These are phyloP conservation scores for Dasypolia templi DNA, from an alignment of 2,888 invertebrate genomes.

Conservation along the genomic window DNA sequence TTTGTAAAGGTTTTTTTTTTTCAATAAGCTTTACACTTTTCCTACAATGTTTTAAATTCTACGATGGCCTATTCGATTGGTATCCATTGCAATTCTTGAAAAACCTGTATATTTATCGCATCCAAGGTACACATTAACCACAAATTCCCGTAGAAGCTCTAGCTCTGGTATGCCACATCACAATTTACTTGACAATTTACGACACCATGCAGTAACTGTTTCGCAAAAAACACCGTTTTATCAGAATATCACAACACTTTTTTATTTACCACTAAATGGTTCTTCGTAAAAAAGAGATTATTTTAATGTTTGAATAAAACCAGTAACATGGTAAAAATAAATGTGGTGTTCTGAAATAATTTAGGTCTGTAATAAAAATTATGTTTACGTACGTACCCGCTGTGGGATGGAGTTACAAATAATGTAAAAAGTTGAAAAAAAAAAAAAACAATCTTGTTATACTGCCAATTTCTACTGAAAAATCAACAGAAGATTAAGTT, in stretches of 20 bases:
- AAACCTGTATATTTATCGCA: background rate
- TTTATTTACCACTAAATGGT: constrained; percentile 31
- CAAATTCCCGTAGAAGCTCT: background rate
- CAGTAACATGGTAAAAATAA: background rate
- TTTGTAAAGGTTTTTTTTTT: background rate
- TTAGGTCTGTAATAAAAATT: constrained; percentile 16
- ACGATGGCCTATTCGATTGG: background rate
- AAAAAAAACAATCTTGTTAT: background rate
- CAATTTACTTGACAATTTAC: constrained; percentile 1
- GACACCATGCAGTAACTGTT: constrained; percentile 14
- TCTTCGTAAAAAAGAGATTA: constrained; percentile 12
- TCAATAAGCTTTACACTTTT: too few species aligned
- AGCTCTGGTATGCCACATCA: background rate
- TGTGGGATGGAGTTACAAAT: background rate
- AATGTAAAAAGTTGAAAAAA: background rate
- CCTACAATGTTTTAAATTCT: background rate
- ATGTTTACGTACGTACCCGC: constrained; percentile 1
- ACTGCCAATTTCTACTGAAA: background rate
- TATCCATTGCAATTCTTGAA: background rate
- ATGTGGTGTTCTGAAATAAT: constrained; percentile 30
- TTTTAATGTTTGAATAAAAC: constrained; percentile 30
- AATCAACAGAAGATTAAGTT: background rate
- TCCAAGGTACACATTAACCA: background rate
- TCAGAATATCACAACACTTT: constrained; percentile 35
- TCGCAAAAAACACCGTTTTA: constrained; percentile 23